Base-by-base conservation (phyloP, 2,797 vertebrate genomes). In the Chiroxiphia lanceolata region DNA sequence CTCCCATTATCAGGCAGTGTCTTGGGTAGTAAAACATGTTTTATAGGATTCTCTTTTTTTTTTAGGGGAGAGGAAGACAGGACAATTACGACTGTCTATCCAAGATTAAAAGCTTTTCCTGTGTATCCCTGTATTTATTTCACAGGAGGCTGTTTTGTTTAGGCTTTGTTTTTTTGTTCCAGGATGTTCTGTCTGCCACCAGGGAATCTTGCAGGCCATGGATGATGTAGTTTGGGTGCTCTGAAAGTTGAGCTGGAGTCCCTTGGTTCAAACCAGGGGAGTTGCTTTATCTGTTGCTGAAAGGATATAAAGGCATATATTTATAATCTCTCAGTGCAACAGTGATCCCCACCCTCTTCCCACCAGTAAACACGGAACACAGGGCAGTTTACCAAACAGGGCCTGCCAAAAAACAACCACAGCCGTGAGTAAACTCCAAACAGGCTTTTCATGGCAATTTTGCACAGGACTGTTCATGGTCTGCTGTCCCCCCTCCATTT, bases 31-130 rank as follows among this genome's bases (percentile, higher is more conserved):
- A 87, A 97, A 94, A 80, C 47, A 59, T 23, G 40, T 40, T 93
- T 91, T 81, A 87, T 54, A 27, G 67, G 79, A 47, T 67, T 76
- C 60, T 60, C 13, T 7, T 80, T 70, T 76, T 76, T 31, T 53
- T 56, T 56, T 61, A 27, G 71, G 68, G 40, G 47, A 84, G 84
- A 95, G 95, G 85, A 95, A 95, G 86, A 42, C 45, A 50, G 21
- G 83, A 81, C 53, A 77, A 26, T 86, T 17, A 33, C 2, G 21
- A n/a, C 51, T 92, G 87, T 64, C 83, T 74, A 13, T 54, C 77
- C 76, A 45, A 86, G 92, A 96, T 93, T 6, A 93, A 94, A 95
- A 87, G 76, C 89, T 89, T 83, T 97, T 98, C 97, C 96, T 95
- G 87, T 97, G 78, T 82, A 85, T 90, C 83, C 84, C 87, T 87